Conservation (phyloP, 2,888 invertebrate genomes). For the Eupithecia pulchellata region DNA sequence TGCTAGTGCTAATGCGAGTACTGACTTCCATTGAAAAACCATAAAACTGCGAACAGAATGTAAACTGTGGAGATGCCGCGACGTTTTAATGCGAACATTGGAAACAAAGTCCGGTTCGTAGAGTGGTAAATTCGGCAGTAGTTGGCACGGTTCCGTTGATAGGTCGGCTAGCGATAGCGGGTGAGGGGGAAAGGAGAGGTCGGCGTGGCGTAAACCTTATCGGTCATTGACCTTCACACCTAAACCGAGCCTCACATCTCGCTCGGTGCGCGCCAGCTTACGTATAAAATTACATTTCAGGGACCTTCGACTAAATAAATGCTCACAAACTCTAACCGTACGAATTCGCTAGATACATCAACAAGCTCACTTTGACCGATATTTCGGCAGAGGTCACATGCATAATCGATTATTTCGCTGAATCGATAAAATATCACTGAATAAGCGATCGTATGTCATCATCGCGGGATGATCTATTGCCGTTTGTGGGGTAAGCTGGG, state of each 20-base stretch:
- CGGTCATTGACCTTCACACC: slow-evolving; percentile 84
- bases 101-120: slow-evolving; percentile 31
- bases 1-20: background rate
- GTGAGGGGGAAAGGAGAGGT: slow-evolving; percentile 67
- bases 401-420: slow-evolving; percentile 29
- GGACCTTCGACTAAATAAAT: slow-evolving; percentile 53
- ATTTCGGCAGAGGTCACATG: slow-evolving; percentile 40
- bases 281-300: slow-evolving; percentile 62
- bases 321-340: slow-evolving; percentile 48
- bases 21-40: slow-evolving; percentile 12
- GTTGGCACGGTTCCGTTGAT: slow-evolving; percentile 60
- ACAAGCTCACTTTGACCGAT: slow-evolving; percentile 43
- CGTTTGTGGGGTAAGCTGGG: slow-evolving; percentile 17
- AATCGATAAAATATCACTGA: slow-evolving; percentile 33
- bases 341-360: slow-evolving; percentile 49
- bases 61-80: slow-evolving; percentile 9
- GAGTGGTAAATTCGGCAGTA: slow-evolving; percentile 46
- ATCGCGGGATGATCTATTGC: slow-evolving; percentile 31
- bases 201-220: slow-evolving; percentile 77
- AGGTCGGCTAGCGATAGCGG: slow-evolving; percentile 63
- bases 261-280: slow-evolving; percentile 60
- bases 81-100: slow-evolving; percentile 14
- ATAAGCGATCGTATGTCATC: slow-evolving; percentile 35
- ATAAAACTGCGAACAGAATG: slow-evolving; percentile 13
- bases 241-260: slow-evolving; percentile 82